Evolutionary conservation across 2,797 vertebrate species (phyloP).

Genomic region (Balearica regulorum): DNA sequence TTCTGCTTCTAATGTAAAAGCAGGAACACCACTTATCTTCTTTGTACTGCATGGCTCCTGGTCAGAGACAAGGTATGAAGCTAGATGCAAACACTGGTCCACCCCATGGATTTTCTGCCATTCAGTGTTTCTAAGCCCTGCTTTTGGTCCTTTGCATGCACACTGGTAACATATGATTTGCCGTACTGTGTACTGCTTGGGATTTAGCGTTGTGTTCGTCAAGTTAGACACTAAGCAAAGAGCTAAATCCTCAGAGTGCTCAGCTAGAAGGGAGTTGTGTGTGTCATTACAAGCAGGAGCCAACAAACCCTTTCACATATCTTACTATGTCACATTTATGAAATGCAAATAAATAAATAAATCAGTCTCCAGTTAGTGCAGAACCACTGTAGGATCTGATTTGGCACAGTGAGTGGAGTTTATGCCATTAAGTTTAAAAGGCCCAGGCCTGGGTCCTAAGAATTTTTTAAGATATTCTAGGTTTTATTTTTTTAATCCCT

Average conservation of each 20-base stretch:
- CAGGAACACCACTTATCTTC: background rate
- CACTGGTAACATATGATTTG: accelerated
- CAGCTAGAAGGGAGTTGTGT: background rate
- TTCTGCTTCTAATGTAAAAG: background rate
- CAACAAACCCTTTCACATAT: background rate
- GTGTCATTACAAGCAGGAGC: background rate
- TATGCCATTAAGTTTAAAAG: background rate
- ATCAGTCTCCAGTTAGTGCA: background rate
- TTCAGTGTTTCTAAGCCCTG: background rate
- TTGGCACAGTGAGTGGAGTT: background rate
- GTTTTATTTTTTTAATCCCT: background rate
- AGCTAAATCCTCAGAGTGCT: background rate
- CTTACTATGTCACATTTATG: background rate
- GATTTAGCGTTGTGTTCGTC: background rate
- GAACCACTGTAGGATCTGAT: background rate
- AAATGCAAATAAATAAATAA: background rate
- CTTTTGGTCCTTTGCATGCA: background rate
- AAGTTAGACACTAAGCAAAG: background rate
- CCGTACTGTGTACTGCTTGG: background rate
- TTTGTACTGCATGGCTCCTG: background rate
- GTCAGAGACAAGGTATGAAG: background rate
- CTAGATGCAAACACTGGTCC: background rate
- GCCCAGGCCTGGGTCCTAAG: background rate
- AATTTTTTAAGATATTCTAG: background rate
- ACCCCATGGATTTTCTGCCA: background rate